phyloP scores from a whole-genome alignment of 2,888 invertebrate genomes.

The Drosophila anomelani region DNA sequence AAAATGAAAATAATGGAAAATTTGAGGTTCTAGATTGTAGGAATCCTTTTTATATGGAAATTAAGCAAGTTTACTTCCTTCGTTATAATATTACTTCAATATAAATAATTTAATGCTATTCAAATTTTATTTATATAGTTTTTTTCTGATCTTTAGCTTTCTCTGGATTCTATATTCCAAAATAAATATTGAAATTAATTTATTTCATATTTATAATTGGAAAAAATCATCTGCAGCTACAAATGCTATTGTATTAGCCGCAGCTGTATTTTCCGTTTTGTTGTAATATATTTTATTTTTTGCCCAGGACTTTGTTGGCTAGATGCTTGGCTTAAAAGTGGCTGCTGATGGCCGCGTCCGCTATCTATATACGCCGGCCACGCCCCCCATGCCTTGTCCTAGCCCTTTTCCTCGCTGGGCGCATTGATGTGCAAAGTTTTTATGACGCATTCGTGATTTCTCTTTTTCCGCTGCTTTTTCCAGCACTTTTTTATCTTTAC shows the following conservation, averaged over 20 bases:
- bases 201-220: neutral
- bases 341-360: conserved; percentile 52
- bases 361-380: conserved; percentile 48
- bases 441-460: conserved; percentile 78
- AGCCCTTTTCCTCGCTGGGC: conserved; percentile 23
- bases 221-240: neutral
- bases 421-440: conserved; percentile 76
- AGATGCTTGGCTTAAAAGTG: conserved; percentile 57
- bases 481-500: conserved; percentile 22
- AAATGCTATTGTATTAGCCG: neutral
- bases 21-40: neutral
- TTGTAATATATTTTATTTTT: conserved; percentile 14
- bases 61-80: neutral
- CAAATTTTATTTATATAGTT: neutral
- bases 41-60: neutral
- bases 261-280: neutral
- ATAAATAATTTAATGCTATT: neutral
- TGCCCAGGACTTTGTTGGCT: conserved; percentile 64
- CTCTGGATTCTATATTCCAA: neutral
- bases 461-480: conserved; percentile 42
- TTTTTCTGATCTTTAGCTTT: neutral
- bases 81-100: neutral
- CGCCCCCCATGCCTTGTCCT: conserved; percentile 4
- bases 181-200: neutral
- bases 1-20: neutral